These are phyloP conservation scores for Astreopora myriophthalma DNA, from an alignment of 64 coral and sea anemone genomes.

Conservation along the genomic window DNA sequence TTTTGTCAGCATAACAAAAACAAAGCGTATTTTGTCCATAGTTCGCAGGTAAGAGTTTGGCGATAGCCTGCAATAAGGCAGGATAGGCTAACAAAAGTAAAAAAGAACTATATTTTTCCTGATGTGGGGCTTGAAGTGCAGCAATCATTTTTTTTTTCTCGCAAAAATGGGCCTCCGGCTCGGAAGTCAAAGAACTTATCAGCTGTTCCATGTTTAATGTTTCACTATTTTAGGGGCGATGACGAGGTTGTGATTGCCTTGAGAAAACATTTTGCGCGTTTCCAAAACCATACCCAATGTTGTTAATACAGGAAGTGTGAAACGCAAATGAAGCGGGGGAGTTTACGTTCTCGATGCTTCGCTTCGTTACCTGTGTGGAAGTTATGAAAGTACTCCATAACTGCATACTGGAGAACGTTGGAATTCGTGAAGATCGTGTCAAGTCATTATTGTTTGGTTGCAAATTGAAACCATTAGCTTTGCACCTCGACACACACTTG, in stretches of 20 bases:
- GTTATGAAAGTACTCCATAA: neutral
- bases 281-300: neutral
- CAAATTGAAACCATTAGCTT: constrained; percentile 23
- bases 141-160: constrained; percentile 2
- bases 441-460: neutral
- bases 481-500: too few species aligned
- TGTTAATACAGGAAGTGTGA: neutral
- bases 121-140: too few species aligned
- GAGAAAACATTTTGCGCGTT: constrained; percentile 12
- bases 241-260: neutral
- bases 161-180: neutral
- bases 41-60: neutral
- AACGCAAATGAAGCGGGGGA: neutral
- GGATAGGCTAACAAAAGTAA: neutral
- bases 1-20: neutral
- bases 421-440: too few species aligned
- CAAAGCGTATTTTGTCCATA: neutral
- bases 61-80: neutral
- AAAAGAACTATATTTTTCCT: neutral
- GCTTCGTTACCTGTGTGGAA: neutral
- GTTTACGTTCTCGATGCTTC: too few species aligned
- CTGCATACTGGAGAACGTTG: too few species aligned
- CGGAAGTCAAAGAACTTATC: constrained; percentile 1
- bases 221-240: constrained; percentile 9
- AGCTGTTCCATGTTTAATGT: constrained; percentile 52